Base-by-base conservation (phyloP, 2,113 vertebrate genomes). In the Dascyllus trimaculatus region DNA sequence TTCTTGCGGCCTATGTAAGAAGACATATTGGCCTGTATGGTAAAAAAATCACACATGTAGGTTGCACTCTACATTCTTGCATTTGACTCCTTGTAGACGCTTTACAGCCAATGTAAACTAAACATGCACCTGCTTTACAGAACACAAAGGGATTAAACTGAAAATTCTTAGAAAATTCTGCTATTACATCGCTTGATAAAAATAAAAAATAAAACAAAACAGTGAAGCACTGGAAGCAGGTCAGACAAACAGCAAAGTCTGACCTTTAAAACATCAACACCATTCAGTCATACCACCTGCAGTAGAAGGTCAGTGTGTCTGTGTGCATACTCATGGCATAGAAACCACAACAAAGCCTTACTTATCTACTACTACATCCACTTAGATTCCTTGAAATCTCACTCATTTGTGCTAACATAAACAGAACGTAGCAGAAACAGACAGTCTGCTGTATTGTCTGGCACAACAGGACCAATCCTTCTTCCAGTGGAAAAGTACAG, bases 301-400 rank as follows among this genome's bases (percentile, higher is more conserved):
- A 82, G 45, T 17, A 60, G 84, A 89, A 87, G 82, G 86, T 91
- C 78, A 88, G 4, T 1, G 32, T 68, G 59, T 80, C 38, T 59
- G 54, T 19, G 63, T 48, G 22, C 48, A 35, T 57, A 62, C 29
- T 21, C 38, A 49, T 4, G 9, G 7, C 21, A 38, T 13, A 60
- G 24, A 78, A 72, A 63, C 54, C 54, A 71, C 15, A 71, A 73
- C 51, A 85, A 72, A 48, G 14, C 25, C 13, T 53, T 26, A 53
- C 46, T 71, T 75, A 35, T 73, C 24, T 14, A 1, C 11, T 1
- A 21, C 11, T 51, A 24, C 59, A 45, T 62, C 32, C 24, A 26
- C 26, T 15, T 8, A 35, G 46, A 79, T 43, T 57, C 14, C 19
- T 13, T 60, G 32, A 75, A 71, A 40, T 64, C 26, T 2, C 26